phyloP scores from a whole-genome alignment of 2,797 vertebrate species.

The Aeoliscus strigatus region DNA sequence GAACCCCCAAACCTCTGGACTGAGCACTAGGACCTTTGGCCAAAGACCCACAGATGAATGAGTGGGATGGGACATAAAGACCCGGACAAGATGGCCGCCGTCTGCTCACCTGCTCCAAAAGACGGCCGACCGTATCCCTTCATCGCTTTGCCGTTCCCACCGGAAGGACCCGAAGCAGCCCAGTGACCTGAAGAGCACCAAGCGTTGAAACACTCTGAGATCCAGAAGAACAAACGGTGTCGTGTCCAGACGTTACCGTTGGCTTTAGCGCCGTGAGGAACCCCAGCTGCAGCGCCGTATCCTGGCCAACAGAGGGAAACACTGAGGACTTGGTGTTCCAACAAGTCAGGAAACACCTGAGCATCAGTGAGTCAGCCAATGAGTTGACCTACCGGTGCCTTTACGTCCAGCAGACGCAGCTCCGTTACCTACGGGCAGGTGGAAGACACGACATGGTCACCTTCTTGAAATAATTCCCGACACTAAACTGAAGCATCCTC shows the following conservation, averaged over 20 bases:
- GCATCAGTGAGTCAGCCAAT: too few species aligned
- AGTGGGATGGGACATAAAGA: neutral
- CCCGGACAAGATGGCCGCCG: too few species aligned
- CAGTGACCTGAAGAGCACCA: slow-evolving; percentile 34
- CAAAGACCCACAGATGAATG: slow-evolving; percentile 1
- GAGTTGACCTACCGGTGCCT: too few species aligned
- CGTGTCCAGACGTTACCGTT: slow-evolving; percentile 11
- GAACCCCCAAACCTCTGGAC: slow-evolving; percentile 37
- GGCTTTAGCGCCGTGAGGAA: slow-evolving; percentile 17
- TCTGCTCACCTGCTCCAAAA: slow-evolving; percentile 50
- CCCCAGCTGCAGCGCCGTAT: slow-evolving; percentile 19
- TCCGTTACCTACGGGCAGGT: too few species aligned
- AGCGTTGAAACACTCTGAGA: too few species aligned
- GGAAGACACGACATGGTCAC: too few species aligned
- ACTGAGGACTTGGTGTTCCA: too few species aligned
- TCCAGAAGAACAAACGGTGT: too few species aligned
- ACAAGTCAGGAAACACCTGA: too few species aligned
- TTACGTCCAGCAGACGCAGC: too few species aligned
- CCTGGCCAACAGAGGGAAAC: slow-evolving; percentile 8
- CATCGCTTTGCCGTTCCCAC: slow-evolving; percentile 35
- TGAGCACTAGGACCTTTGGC: slow-evolving; percentile 25
- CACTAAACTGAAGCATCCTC: too few species aligned
- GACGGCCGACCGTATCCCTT: slow-evolving; percentile 51
- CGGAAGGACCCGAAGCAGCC: slow-evolving; percentile 21
- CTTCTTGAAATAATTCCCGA: too few species aligned